Evolutionary conservation across 2,888 invertebrate genomes (phyloP).

Genomic region (Zhengitettix transpicula): DNA sequence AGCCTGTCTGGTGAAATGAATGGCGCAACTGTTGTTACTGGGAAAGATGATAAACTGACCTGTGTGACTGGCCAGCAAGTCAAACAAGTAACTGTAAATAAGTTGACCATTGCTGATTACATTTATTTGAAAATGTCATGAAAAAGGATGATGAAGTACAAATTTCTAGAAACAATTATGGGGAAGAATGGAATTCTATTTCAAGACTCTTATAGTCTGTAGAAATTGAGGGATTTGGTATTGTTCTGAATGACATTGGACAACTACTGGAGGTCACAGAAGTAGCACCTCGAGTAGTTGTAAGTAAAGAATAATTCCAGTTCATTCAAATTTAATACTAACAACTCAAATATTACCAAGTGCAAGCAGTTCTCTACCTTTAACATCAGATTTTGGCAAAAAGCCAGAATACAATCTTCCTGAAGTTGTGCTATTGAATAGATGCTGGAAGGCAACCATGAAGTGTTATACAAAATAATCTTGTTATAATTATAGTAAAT

Average conservation of each 20-base stretch:
- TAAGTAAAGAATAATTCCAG: too few relatives aligned
- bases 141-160: background rate
- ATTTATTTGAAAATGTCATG: background rate
- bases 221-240: background rate
- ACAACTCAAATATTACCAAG: too few relatives aligned
- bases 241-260: background rate
- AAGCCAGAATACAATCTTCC: background rate
- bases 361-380: too few relatives aligned
- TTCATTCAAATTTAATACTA: too few relatives aligned
- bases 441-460: too few relatives aligned
- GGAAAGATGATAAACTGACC: background rate
- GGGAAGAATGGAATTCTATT: background rate
- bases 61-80: background rate
- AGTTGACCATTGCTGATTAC: background rate
- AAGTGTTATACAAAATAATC: background rate
- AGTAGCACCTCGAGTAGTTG: background rate
- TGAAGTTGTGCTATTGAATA: background rate
- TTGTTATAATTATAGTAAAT: background rate
- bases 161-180: background rate
- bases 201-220: background rate
- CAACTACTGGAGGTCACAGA: background rate
- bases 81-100: background rate
- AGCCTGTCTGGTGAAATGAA: constrained; percentile 14
- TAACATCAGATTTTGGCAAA: background rate
- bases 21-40: background rate